phyloP scores from a whole-genome alignment of 2,888 invertebrate genomes.

The Cheilosia urbana region DNA sequence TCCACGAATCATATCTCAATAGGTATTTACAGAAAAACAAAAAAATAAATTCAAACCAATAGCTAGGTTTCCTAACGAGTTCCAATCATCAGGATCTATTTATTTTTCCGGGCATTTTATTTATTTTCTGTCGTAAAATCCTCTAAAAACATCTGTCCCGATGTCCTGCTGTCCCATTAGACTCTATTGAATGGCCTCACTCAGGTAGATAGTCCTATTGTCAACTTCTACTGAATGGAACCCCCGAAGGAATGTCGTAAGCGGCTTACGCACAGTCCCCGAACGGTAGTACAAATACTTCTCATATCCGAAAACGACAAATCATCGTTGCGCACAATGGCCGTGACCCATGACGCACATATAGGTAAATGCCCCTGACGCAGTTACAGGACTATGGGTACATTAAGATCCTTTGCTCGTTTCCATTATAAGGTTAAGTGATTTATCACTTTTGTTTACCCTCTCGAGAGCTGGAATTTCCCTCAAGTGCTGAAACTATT shows the following conservation, averaged over 20 bases:
- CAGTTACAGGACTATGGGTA: slow-evolving; percentile 12
- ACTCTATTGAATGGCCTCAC: slow-evolving; percentile 29
- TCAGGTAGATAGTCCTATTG: slow-evolving; percentile 61
- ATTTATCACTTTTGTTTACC: slow-evolving; percentile 71
- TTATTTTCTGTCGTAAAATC: neutral
- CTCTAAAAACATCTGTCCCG: slow-evolving; percentile 45
- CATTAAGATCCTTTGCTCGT: slow-evolving; percentile 18
- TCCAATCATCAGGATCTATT: neutral
- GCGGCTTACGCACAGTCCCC: slow-evolving; percentile 58
- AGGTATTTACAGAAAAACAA: too few species aligned
- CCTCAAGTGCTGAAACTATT: slow-evolving; percentile 23
- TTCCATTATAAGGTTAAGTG: slow-evolving; percentile 64
- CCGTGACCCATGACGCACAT: neutral
- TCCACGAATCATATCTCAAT: too few species aligned
- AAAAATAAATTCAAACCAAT: too few species aligned
- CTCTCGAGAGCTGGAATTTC: slow-evolving; percentile 52
- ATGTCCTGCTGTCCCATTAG: slow-evolving; percentile 28
- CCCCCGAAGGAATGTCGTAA: slow-evolving; percentile 58
- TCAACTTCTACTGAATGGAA: slow-evolving; percentile 52
- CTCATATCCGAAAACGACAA: slow-evolving; percentile 70
- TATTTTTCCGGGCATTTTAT: neutral
- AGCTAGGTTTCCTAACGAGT: neutral
- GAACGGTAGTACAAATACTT: slow-evolving; percentile 50
- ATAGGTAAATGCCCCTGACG: slow-evolving; percentile 28
- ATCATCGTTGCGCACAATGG: slow-evolving; percentile 56